Evolutionary conservation across 1,140 invertebrate species (phyloP).

Genomic region (Drosophila virilis): DNA sequence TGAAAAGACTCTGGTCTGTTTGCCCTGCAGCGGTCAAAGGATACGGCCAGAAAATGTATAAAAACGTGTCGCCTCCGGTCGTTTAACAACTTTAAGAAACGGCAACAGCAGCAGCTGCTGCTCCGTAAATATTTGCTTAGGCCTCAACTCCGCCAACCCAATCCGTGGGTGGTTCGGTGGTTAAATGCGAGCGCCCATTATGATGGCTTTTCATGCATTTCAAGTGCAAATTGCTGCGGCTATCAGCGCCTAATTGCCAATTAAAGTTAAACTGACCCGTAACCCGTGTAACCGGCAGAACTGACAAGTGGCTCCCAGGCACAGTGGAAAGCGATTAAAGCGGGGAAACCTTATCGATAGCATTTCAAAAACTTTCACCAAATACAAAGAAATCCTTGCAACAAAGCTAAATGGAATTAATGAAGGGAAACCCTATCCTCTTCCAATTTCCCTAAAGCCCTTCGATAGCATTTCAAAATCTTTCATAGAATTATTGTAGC

Average conservation of each 20-base stretch:
- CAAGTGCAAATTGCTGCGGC: slow-evolving; percentile 72
- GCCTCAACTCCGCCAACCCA: slow-evolving; percentile 4
- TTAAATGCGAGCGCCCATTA: slow-evolving; percentile 26
- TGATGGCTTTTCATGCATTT: slow-evolving; percentile 67
- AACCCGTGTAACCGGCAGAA: slow-evolving; percentile 25
- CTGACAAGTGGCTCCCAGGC: background rate
- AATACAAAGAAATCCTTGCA: too few species aligned
- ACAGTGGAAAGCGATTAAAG: background rate
- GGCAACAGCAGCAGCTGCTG: slow-evolving; percentile 30
- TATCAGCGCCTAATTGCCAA: slow-evolving; percentile 78
- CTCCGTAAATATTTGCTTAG: slow-evolving; percentile 77
- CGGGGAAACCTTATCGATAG: slow-evolving; percentile 1
- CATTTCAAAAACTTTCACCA: too few species aligned
- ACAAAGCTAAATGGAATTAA: too few species aligned
- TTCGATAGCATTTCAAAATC: background rate
- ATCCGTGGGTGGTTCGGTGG: background rate
- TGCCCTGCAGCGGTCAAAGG: slow-evolving; percentile 71
- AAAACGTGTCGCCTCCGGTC: slow-evolving; percentile 16
- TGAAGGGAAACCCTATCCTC: too few species aligned
- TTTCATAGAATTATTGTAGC: too few species aligned
- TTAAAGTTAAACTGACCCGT: slow-evolving; percentile 65
- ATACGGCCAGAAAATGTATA: slow-evolving; percentile 37
- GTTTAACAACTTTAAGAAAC: slow-evolving; percentile 4
- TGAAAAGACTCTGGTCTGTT: slow-evolving; percentile 57
- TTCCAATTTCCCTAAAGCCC: too few species aligned